phyloP scores from a whole-genome alignment of 1,140 invertebrate species.

The Brevipalpus yothersi region DNA sequence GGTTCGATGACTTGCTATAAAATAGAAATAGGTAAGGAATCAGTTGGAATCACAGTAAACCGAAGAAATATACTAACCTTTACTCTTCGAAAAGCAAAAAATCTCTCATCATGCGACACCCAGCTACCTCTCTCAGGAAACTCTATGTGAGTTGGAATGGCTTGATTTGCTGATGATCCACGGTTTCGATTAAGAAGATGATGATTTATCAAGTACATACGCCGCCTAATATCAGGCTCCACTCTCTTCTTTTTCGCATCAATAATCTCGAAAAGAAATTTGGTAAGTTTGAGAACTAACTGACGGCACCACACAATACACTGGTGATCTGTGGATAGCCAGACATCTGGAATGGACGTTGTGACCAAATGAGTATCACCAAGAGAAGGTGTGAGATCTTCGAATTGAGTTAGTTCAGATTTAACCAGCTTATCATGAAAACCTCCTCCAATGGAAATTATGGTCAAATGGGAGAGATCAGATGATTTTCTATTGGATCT shows the following conservation, averaged over 20 bases:
- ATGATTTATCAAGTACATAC: slow-evolving; percentile 3
- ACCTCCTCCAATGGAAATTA: slow-evolving; percentile 7
- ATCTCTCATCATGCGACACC: not conserved
- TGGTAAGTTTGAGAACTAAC: slow-evolving; percentile 6
- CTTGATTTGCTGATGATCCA: not conserved
- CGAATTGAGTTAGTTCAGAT: slow-evolving; percentile 1
- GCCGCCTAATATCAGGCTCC: not conserved
- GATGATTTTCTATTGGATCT: not conserved
- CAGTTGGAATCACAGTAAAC: not conserved
- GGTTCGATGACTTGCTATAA: not conserved
- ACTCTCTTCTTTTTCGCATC: not conserved
- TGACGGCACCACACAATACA: slow-evolving; percentile 10
- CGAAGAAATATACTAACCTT: not conserved
- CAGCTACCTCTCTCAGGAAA: not conserved
- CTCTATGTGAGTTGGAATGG: not conserved
- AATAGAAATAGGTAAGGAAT: not conserved
- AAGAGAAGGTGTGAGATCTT: not conserved
- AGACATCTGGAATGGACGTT: slow-evolving; percentile 8
- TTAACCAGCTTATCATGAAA: slow-evolving; percentile 6
- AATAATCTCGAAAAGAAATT: slow-evolving; percentile 6
- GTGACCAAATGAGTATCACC: slow-evolving; percentile 1
- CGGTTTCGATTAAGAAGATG: not conserved
- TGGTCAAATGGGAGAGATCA: not conserved
- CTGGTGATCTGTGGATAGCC: slow-evolving; percentile 7
- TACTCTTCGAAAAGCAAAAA: not conserved